Evolutionary conservation across 2,797 vertebrate species (phyloP), one percentile per base, ranked within the genome.

Genomic region (Rhinatrema bivittatum): DNA sequence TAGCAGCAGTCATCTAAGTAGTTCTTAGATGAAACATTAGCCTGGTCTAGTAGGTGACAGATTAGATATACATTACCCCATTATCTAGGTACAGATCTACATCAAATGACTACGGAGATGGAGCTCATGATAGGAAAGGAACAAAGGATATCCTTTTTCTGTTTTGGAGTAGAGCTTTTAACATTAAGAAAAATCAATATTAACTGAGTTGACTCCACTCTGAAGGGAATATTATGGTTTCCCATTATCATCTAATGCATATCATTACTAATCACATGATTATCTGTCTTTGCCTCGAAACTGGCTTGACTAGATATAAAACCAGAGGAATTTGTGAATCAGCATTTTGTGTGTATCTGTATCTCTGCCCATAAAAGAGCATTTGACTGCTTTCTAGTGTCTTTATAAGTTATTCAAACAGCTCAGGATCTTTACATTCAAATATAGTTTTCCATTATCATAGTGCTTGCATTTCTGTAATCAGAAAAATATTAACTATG

Each of bases 101-200:
- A 79, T 86, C 72, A 78, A 76, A 74, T 53, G 36, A 38, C 24
- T 77, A 48, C 61, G 49, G 29, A 70, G 47, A 73, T 64, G 42
- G 30, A 50, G 25, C 59, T 69, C 17, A 36, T 56, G 58, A 62
- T 42, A 25, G 26, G 50, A 76, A 46, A 26, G 33, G 59, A 29
- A 70, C 78, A 74, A 73, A 65, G 13, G 47, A 61, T 79, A 80
- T 79, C 68, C 86, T 62, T 60, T 58, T 79, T 71, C 69, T 42
- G 54, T 71, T 81, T 85, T 74, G 76, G 71, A 82, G 60, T 24
- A 67, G 61, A 19, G 58, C 82, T 88, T 87, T 85, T 86, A 85
- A 75, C 84, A 86, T 91, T 87, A 90, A 83, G 79, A 76, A 85
- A 81, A 89, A 94, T 90, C 88, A 79, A 89, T 90, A 72, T 78